A percentile compares a stretch with the other conserved stretches of the same genome.
phyloP scores from a whole-genome alignment of 1,140 invertebrate genomes.

The Drosophila burlai region DNA sequence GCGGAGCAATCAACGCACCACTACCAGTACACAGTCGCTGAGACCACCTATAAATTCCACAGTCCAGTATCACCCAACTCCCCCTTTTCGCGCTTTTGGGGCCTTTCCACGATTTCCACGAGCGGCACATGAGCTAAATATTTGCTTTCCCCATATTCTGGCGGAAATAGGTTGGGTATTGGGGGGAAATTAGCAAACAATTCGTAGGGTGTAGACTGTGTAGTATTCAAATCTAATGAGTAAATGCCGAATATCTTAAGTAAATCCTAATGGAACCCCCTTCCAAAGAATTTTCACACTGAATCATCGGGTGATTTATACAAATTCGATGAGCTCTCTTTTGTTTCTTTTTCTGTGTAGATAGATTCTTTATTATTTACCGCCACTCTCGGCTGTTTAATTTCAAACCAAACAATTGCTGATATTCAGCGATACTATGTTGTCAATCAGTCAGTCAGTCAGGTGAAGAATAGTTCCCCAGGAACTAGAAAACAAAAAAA shows the following conservation, averaged over 20 bases:
- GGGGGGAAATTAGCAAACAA: not conserved
- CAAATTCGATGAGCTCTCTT: not conserved
- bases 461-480: conserved; percentile 28
- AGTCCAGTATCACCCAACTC: conserved; percentile 37
- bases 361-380: conserved; percentile 21
- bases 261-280: not conserved
- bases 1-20: conserved; percentile 53
- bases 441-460: conserved; percentile 32
- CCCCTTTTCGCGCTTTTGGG: conserved; percentile 4
- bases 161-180: not conserved
- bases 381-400: conserved; percentile 12
- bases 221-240: not conserved
- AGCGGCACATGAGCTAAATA: conserved; percentile 23
- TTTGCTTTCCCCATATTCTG: conserved; percentile 10
- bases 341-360: not conserved
- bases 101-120: conserved; percentile 9
- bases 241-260: not conserved
- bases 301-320: conserved; percentile 31
- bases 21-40: conserved; percentile 22
- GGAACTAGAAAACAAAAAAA: not conserved
- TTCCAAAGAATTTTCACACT: conserved; percentile 15
- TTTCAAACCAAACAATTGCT: conserved; percentile 29
- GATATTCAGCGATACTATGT: conserved; percentile 4
- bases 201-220: too few species aligned
- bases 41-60: conserved; percentile 47